Conservation (phyloP, 2,113 vertebrate genomes). For the Chloebia gouldiae region DNA sequence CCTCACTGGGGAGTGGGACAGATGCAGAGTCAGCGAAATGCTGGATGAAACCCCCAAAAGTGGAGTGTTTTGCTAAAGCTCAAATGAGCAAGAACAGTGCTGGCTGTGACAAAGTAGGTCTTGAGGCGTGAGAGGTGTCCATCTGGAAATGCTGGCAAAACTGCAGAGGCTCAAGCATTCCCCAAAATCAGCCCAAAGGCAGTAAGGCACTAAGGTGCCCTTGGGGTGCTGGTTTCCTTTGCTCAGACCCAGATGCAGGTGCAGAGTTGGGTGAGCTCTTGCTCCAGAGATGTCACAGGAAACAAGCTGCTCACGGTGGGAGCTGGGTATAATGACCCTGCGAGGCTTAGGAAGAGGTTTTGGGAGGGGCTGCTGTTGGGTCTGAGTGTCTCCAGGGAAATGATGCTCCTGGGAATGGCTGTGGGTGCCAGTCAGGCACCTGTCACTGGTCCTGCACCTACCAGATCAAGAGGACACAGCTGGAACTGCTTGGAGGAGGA, state of each 20-base stretch:
- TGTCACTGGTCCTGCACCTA: not conserved
- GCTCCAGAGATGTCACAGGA: not conserved
- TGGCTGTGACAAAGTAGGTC: not conserved
- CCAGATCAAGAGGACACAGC: not conserved
- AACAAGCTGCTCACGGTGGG: fast-evolving
- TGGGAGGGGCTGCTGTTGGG: not conserved
- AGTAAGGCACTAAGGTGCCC: not conserved
- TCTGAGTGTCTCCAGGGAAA: not conserved
- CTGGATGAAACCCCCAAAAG: not conserved
- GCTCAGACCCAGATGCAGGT: fast-evolving
- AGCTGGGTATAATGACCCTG: fast-evolving
- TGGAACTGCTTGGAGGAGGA: not conserved
- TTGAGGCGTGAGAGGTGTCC: no score
- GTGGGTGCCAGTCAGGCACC: not conserved
- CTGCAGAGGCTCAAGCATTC: no score
- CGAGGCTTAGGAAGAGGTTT: not conserved
- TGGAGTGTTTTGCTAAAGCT: not conserved
- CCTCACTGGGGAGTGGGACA: not conserved
- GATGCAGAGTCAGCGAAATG: not conserved
- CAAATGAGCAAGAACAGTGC: fast-evolving
- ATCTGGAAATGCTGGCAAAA: not conserved
- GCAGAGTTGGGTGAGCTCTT: fast-evolving
- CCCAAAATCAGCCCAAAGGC: not conserved
- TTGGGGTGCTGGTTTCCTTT: not conserved
- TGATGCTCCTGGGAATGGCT: not conserved